Evolutionary conservation across 2,797 vertebrate species (phyloP).

Genomic region (Percopsis omiscomaycus): DNA sequence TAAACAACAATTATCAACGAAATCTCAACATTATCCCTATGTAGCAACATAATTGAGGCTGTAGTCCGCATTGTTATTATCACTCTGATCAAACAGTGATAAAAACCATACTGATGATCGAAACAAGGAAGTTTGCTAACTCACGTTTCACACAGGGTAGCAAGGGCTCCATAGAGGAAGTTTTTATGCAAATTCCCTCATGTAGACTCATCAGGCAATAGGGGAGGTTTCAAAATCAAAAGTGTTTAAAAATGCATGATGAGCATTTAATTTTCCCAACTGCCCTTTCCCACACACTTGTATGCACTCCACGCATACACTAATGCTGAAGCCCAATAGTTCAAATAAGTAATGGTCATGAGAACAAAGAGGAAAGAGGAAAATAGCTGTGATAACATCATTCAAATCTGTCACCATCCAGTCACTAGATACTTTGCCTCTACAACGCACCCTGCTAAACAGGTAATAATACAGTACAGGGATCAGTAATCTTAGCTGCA

Average conservation of each 20-base stretch:
- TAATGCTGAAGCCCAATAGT: no score
- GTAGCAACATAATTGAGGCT: background rate
- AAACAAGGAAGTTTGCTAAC: slow-evolving; percentile 60
- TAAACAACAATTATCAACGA: background rate
- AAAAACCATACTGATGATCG: background rate
- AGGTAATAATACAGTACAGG: no score
- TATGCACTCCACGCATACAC: background rate
- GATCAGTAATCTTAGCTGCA: no score
- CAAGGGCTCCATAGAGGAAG: slow-evolving; percentile 49
- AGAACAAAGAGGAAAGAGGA: no score
- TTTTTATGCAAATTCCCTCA: slow-evolving; percentile 42
- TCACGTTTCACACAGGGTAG: slow-evolving; percentile 28
- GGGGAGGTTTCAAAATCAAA: background rate
- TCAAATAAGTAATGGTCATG: no score
- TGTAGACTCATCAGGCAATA: background rate
- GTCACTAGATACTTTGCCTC: no score
- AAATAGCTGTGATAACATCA: no score
- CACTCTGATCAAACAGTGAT: slow-evolving; percentile 10
- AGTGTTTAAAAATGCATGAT: background rate
- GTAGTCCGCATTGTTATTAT: background rate
- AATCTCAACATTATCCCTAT: slow-evolving; percentile 1
- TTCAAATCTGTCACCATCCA: no score
- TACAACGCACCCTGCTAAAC: no score
- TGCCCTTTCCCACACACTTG: background rate
- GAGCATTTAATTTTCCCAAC: background rate